Percentiles rank a stretch among this genome's conserved stretches.
Conservation (phyloP, 2,113 vertebrate species). For the Oreochromis aureus region DNA sequence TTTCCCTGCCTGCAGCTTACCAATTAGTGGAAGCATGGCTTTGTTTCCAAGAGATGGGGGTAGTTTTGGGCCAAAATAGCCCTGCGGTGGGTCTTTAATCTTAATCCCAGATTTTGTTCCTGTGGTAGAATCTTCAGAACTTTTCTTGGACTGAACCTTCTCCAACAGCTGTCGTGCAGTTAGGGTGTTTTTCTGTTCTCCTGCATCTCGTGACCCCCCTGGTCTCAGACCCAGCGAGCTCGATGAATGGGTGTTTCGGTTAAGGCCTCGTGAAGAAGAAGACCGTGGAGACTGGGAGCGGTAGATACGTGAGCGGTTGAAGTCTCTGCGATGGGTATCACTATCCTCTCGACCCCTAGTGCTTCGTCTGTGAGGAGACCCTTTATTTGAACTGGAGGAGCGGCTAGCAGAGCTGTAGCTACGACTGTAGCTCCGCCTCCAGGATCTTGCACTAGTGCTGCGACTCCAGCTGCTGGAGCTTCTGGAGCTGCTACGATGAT, state of each 20-base stretch:
- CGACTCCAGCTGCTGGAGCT: constrained; percentile 90
- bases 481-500: constrained; percentile 78
- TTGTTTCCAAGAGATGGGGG: constrained; percentile 89
- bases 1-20: constrained; percentile 85
- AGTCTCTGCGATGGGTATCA: constrained; percentile 78
- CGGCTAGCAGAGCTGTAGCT: constrained; percentile 86
- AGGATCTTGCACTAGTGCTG: constrained; percentile 86
- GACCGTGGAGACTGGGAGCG: constrained; percentile 92
- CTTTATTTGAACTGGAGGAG: constrained; percentile 76
- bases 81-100: constrained; percentile 95
- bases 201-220: constrained; percentile 70
- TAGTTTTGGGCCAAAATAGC: constrained; percentile 96
- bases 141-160: constrained; percentile 87
- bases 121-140: constrained; percentile 69
- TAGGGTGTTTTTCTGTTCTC: constrained; percentile 83
- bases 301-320: constrained; percentile 92
- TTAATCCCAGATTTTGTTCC: constrained; percentile 83
- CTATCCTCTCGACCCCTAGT: constrained; percentile 65
- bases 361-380: constrained; percentile 79
- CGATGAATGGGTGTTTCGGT: constrained; percentile 68
- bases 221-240: constrained; percentile 50
- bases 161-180: constrained; percentile 92
- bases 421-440: constrained; percentile 90
- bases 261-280: constrained; percentile 64
- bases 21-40: constrained; percentile 88